phyloP scores from a whole-genome alignment of 53 echinoderm and acorn worm species.

The Patiria pectinifera region DNA sequence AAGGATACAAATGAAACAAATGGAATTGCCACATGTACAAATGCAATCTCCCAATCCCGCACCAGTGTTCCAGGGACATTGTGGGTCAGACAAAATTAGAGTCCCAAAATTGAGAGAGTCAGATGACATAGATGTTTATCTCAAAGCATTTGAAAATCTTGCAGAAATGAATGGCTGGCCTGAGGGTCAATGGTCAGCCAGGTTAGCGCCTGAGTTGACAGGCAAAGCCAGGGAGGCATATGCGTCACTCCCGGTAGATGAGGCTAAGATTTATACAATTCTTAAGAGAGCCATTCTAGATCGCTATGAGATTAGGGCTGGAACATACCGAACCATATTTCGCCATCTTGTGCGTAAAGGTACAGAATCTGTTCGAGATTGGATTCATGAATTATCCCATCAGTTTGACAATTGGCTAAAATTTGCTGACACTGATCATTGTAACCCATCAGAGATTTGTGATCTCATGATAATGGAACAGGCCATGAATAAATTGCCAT shows the following conservation, averaged over 20 bases:
- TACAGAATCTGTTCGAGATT: conserved; percentile 2
- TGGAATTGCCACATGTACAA: too few relatives aligned
- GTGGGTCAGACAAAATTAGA: conserved; percentile 1
- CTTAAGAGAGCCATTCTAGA: conserved; percentile 32
- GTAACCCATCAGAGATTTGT: conserved; percentile 1
- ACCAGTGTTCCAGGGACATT: neutral
- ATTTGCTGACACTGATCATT: conserved; percentile 15
- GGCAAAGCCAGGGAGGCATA: conserved; percentile 47
- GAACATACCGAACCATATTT: conserved; percentile 10
- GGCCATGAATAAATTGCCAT: conserved; percentile 19
- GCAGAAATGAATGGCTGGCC: conserved; percentile 31
- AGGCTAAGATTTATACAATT: conserved; percentile 15
- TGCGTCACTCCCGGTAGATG: conserved; percentile 1
- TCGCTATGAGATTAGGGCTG: conserved; percentile 41
- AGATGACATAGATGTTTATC: conserved; percentile 38
- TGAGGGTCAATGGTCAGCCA: conserved; percentile 16
- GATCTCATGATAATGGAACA: conserved; percentile 57
- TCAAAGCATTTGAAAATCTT: conserved; percentile 27
- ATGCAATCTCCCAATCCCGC: neutral
- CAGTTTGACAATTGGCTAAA: conserved; percentile 25
- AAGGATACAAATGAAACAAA: too few relatives aligned
- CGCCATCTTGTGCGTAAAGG: neutral
- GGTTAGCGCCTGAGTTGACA: conserved; percentile 20
- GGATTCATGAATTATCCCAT: neutral
- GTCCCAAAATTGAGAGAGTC: conserved; percentile 35